These are phyloP conservation scores for Temnothorax longispinosus DNA, from an alignment of 1,140 invertebrate genomes.

Conservation along the genomic window DNA sequence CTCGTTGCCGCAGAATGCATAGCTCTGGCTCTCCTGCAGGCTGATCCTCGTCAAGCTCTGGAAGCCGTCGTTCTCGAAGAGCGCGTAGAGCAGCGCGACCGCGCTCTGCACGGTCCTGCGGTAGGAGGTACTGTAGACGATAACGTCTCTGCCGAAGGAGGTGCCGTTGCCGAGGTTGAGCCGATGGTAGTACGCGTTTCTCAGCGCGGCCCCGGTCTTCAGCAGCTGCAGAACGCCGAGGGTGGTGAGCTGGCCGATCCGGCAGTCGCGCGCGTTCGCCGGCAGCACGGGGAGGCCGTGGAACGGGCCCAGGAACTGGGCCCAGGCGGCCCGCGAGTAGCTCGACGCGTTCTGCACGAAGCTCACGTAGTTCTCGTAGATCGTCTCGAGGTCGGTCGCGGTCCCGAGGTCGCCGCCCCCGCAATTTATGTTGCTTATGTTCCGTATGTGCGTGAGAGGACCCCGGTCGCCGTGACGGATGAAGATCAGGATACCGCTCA, in stretches of 20 bases:
- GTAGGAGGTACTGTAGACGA: slow-evolving; percentile 93
- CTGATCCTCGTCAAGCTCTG: slow-evolving; percentile 85
- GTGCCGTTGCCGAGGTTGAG: slow-evolving; percentile 85
- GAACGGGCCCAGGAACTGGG: slow-evolving; percentile 92
- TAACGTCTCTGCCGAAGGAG: slow-evolving; percentile 87
- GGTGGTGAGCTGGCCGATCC: slow-evolving; percentile 86
- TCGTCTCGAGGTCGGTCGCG: slow-evolving; percentile 81
- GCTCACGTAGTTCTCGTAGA: slow-evolving; percentile 79
- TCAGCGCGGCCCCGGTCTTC: slow-evolving; percentile 90
- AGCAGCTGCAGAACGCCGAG: slow-evolving; percentile 91
- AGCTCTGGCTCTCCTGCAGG: slow-evolving; percentile 91
- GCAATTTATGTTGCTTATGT: slow-evolving; percentile 92
- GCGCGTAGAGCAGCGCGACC: slow-evolving; percentile 92
- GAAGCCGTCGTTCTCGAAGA: slow-evolving; percentile 88
- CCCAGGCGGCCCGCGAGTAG: slow-evolving; percentile 88
- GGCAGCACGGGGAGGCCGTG: slow-evolving; percentile 93
- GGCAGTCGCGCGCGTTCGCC: slow-evolving; percentile 83
- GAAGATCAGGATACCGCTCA: slow-evolving; percentile 92
- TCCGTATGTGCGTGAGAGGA: slow-evolving; percentile 92
- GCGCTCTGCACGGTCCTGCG: slow-evolving; percentile 96
- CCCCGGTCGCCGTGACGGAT: slow-evolving; percentile 96
- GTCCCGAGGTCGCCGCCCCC: slow-evolving; percentile 87
- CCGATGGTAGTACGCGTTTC: slow-evolving; percentile 89
- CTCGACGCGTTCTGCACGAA: slow-evolving; percentile 80
- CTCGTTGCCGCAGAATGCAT: slow-evolving; percentile 94